These are phyloP conservation scores for Hypercompe scribonia DNA, from an alignment of 2,888 invertebrate genomes.

Conservation along the genomic window DNA sequence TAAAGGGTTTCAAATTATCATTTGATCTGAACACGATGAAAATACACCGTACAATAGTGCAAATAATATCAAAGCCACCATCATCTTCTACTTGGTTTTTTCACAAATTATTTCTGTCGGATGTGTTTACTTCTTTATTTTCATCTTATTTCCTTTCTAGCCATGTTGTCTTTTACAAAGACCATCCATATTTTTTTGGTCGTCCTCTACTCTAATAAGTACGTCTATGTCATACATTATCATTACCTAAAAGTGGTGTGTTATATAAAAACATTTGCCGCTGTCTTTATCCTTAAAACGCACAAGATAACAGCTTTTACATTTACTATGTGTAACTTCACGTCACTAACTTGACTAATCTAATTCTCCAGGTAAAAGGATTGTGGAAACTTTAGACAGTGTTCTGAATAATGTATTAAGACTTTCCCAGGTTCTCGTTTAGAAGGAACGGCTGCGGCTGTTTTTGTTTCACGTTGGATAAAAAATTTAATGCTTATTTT, in stretches of 20 bases:
- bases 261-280: background rate
- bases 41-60: background rate
- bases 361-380: slow-evolving; percentile 22
- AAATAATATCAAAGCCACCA: background rate
- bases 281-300: background rate
- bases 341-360: slow-evolving; percentile 27
- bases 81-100: no score
- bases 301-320: background rate
- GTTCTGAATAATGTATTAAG: slow-evolving; percentile 29
- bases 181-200: no score
- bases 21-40: background rate
- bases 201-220: background rate
- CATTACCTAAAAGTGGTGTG: background rate
- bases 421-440: slow-evolving; percentile 9
- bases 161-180: no score
- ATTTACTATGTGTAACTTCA: slow-evolving; percentile 13
- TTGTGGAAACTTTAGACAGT: slow-evolving; percentile 19
- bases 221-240: background rate
- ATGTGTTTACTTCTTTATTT: no score
- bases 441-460: slow-evolving; percentile 3
- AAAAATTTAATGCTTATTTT: background rate
- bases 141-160: no score
- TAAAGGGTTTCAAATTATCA: background rate
- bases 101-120: no score
- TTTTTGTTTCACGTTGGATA: background rate